Evolutionary conservation across 2,797 vertebrate species (phyloP), one percentile per base, ranked within the genome.

Genomic region (Urophycis tenuis): DNA sequence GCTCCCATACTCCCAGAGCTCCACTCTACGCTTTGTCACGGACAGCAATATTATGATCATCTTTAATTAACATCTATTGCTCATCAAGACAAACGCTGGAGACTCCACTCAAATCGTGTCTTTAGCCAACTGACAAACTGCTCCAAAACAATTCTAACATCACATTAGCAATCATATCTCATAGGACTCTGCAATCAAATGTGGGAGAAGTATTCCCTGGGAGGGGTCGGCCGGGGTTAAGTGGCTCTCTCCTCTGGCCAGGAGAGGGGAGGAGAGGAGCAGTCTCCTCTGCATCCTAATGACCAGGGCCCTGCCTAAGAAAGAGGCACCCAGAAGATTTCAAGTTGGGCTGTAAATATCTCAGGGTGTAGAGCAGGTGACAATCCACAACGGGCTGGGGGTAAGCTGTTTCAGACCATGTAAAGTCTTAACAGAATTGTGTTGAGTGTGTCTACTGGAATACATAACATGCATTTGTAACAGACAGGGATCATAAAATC

Each of bases 151-250:
- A 72, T 3, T 10, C 19, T 60, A 60, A n/a, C 49, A 10, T 60
- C 22, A n/a, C 17, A 10, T 60, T 25, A 53, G 49, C 49, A 53
- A 53, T 53, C 49, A 53, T 53, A n/a, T 53, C 49, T 53, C 49
- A n/a, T n/a, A n/a, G 49, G 49, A 60, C 49, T n/a, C 1, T n/a
- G 49, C 49, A 25, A 60, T 60, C 49, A n/a, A 60, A 60, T 60
- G 49, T 9, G 15, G 49, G 49, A 60, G 49, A n/a, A 60, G 22
- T 60, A n/a, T 25, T 60, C 79, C 75, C 80, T 71, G 70, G 75
- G 78, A 72, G 74, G 76, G 76, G 81, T 85, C 82, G 36, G 76
- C 1, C 73, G 35, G 79, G 87, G 87, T 90, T 87, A 90, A 87
- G 83, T 86, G 82, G 45, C 73, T 82, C 0, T 74, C 83, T 81